Percentiles rank a stretch among this genome's conserved stretches.
These are phyloP conservation scores for Dendrocincla fuliginosa DNA, from an alignment of 2,797 vertebrate species.

Conservation along the genomic window DNA sequence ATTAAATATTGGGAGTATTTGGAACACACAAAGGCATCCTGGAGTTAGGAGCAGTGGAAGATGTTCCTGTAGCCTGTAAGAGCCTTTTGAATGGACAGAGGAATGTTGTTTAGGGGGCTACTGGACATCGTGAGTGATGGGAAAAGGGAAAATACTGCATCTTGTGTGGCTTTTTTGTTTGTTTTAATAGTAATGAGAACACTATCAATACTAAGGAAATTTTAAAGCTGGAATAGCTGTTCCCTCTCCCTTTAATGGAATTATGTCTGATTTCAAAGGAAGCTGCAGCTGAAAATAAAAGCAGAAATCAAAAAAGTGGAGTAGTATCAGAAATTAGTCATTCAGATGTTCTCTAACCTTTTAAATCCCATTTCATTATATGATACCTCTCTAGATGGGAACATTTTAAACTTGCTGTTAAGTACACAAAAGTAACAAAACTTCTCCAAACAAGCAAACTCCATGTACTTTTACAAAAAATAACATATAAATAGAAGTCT, in stretches of 20 bases:
- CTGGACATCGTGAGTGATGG: neutral
- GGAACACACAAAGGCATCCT: rapidly evolving
- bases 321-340: neutral
- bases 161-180: neutral
- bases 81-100: neutral
- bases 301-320: no score
- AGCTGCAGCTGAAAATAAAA: neutral
- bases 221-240: neutral
- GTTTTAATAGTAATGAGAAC: neutral
- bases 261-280: neutral
- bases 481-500: neutral
- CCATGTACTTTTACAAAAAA: neutral
- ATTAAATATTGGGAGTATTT: neutral
- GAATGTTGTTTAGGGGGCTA: neutral
- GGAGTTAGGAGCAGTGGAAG: neutral
- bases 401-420: neutral
- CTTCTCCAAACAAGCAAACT: neutral
- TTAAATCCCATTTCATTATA: neutral
- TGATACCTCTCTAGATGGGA: neutral
- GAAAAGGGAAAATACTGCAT: neutral
- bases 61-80: neutral
- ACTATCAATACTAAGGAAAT: neutral
- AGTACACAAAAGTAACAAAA: neutral
- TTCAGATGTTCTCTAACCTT: neutral
- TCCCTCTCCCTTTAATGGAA: neutral